Evolutionary conservation across 2,113 vertebrate genomes (phyloP), one percentile per base, ranked within the genome.

Genomic region (Illadopsis cleaveri): DNA sequence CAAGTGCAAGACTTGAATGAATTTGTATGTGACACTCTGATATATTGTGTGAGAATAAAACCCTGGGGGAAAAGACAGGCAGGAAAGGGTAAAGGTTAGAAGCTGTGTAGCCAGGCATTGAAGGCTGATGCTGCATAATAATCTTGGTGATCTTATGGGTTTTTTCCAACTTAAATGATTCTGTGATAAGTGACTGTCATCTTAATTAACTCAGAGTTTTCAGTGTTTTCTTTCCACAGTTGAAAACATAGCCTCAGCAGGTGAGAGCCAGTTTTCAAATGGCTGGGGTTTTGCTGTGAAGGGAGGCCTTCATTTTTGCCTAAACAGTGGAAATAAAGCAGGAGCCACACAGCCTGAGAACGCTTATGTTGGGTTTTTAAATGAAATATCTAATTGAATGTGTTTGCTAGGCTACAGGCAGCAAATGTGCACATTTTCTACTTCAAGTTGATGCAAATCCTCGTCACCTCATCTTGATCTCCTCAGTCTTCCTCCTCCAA

Each of bases 391-490:
- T n/a, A 31, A 80, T n/a, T 42, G 69, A 69, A 57, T 0, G 1
- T 94, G 70, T 79, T 79, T 93, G 80, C 86, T 79, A 45, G 42
- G 42, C 79, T 94, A 19, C 50, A 90, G 79, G 73, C 60, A 85
- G 51, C 30, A 77, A 84, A 90, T 31, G 58, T 89, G 48, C 71
- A 89, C 47, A 77, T 69, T 64, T 82, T 82, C 61, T 90, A 5
- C 76, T 90, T 60, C 17, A 78, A 68, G 76, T 40, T 94, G 72
- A 84, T 95, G 60, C 61, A 86, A 89, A 81, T 92, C 70, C 64
- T 82, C 5, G 1, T 78, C 82, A 60, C 69, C 69, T 93, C 82
- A 40, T 94, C 58, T 78, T 87, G 66, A 17, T 89, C 61, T 58
- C 87, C 48, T 57, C 1, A 0, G 44, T 88, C 90, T 94, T 90